These are phyloP conservation scores for Agrotis exclamationis DNA, from an alignment of 2,888 invertebrate genomes.

Conservation along the genomic window DNA sequence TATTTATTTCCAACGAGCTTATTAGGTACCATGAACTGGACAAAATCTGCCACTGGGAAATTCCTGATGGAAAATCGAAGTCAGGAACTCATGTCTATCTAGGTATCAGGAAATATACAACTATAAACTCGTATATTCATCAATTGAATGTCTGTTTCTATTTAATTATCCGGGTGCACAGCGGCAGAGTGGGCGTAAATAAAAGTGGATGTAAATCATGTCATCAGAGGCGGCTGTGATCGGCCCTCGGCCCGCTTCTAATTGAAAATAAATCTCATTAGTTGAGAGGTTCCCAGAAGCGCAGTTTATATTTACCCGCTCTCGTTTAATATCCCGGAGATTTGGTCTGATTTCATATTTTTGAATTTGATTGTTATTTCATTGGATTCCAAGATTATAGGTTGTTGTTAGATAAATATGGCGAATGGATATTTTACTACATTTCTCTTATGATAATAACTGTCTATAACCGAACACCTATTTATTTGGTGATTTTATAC, in stretches of 20 bases:
- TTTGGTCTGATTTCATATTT: constrained; percentile 41
- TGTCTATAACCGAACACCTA: neutral
- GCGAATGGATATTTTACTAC: neutral
- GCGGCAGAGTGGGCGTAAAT: constrained; percentile 71
- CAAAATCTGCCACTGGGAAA: constrained; percentile 21
- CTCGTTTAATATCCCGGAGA: constrained; percentile 48
- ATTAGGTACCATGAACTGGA: no score
- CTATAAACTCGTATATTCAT: constrained; percentile 47
- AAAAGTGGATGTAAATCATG: constrained; percentile 83
- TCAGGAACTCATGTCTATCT: no score
- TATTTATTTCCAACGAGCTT: no score
- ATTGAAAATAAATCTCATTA: constrained; percentile 87
- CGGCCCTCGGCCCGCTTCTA: constrained; percentile 72
- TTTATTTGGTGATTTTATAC: no score
- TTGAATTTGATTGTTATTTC: constrained; percentile 13
- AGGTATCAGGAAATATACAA: constrained; percentile 12
- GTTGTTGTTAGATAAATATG: neutral
- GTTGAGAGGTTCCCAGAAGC: constrained; percentile 70
- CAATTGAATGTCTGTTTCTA: constrained; percentile 65
- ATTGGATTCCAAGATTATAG: neutral
- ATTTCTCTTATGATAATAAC: neutral
- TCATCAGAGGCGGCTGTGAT: constrained; percentile 80
- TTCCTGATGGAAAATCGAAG: constrained; percentile 4
- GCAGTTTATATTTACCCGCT: constrained; percentile 72
- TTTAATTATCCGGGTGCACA: constrained; percentile 72